Evolutionary conservation across 2,113 vertebrate species (phyloP), one percentile per base, ranked within the genome.

Genomic region (Sylvia atricapilla): DNA sequence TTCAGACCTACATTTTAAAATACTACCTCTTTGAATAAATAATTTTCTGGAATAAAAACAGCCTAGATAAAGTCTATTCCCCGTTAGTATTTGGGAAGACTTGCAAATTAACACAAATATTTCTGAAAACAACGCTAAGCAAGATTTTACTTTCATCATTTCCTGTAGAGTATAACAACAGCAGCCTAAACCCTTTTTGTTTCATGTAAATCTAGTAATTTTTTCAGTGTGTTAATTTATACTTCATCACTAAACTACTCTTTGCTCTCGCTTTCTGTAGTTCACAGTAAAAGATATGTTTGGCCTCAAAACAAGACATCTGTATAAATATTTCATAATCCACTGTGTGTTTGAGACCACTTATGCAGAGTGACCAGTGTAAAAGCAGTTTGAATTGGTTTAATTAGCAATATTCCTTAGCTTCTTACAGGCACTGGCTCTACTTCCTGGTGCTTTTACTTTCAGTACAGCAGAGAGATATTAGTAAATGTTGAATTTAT

Each of bases 311-410:
- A 78, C 7, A 72, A 82, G 70, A 53, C 14, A 62, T 28, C 8
- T 85, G 6, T 27, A 76, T 83, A 90, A 92, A 83, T 88, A 64
- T 90, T 95, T 93, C 25, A 69, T 90, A n/a, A 80, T 80, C 78
- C 41, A 25, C 19, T 72, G 7, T 62, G 24, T 68, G 27, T 75
- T 89, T 84, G 58, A 95, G 77, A 58, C 11, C 31, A 46, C 53
- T 91, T 95, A 79, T 8, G 25, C 53, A 66, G 62, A 84, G 15
- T 85, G 69, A 68, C 69, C 81, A 76, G 15, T 24, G 25, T 75
- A 87, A 94, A 91, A 92, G 31, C 9, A 73, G 28, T 58, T 52
- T 60, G 25, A 81, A 60, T 89, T 79, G 28, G 37, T 85, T 78
- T 66, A 63, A 70, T 92, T 93, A 56, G 23, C n/a, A 75, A 73